Conservation (phyloP, 2,888 invertebrate species). For the Allacma fusca region DNA sequence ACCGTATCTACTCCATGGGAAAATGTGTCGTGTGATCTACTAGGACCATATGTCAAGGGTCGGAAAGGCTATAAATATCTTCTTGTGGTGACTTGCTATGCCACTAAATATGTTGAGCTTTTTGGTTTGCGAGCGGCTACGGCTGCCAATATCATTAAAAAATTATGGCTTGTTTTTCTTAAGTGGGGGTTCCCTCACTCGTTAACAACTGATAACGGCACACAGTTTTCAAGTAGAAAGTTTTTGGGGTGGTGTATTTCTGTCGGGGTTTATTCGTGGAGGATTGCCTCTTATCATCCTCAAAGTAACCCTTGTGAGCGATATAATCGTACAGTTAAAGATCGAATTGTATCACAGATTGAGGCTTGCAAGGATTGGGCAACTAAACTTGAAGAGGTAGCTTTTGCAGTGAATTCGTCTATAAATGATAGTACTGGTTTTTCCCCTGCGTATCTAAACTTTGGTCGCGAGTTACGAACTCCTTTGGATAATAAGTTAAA, state of each 20-base stretch:
- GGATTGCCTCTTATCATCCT: too few species aligned
- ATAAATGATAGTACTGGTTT: constrained; percentile 40
- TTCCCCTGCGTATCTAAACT: constrained; percentile 48
- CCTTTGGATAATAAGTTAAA: constrained; percentile 43
- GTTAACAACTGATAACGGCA: too few species aligned
- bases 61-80: constrained; percentile 31
- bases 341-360: constrained; percentile 38
- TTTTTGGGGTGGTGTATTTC: too few species aligned
- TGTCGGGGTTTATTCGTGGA: too few species aligned
- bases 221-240: too few species aligned
- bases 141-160: constrained; percentile 26
- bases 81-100: constrained; percentile 39
- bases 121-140: constrained; percentile 35
- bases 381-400: constrained; percentile 38
- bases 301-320: too few species aligned
- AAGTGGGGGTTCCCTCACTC: constrained; percentile 39
- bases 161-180: constrained; percentile 41
- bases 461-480: constrained; percentile 47
- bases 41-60: constrained; percentile 48
- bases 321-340: constrained; percentile 43
- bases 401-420: constrained; percentile 45
- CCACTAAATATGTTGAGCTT: constrained; percentile 47
- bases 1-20: constrained; percentile 35
- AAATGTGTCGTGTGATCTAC: constrained; percentile 43
- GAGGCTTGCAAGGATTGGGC: constrained; percentile 47